phyloP scores from a whole-genome alignment of 2,888 invertebrate genomes.

The Macropis europaea region DNA sequence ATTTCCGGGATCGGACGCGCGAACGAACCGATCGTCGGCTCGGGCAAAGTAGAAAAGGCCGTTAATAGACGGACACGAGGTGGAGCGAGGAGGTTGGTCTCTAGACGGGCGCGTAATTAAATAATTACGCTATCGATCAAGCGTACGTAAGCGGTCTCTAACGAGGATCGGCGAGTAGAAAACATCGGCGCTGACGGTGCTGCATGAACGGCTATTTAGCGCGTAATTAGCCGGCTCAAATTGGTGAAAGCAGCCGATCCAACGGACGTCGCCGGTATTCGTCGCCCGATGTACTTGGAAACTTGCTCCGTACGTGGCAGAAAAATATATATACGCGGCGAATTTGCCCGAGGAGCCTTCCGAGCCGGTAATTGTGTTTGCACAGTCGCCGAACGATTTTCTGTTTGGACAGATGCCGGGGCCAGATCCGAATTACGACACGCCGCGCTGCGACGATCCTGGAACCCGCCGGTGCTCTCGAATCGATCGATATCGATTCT shows the following conservation, averaged over 20 bases:
- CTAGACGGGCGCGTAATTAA: conserved; percentile 34
- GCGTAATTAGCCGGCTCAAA: conserved; percentile 57
- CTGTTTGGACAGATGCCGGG: conserved; percentile 36
- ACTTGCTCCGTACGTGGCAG: conserved; percentile 29
- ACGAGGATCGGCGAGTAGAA: conserved; percentile 21
- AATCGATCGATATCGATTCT: no score
- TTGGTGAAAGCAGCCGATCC: conserved; percentile 42
- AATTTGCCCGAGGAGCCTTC: conserved; percentile 12
- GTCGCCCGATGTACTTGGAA: conserved; percentile 43
- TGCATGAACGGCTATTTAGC: conserved; percentile 43
- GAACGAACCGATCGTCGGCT: background rate
- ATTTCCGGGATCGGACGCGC: no score
- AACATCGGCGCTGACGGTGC: conserved; percentile 19
- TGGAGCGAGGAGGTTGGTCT: background rate
- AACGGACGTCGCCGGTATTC: conserved; percentile 22
- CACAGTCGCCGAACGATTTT: conserved; percentile 44
- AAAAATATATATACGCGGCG: conserved; percentile 33
- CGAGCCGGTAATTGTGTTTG: conserved; percentile 53
- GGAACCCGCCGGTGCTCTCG: no score
- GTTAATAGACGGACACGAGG: background rate
- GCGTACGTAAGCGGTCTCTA: conserved; percentile 24
- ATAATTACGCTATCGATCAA: conserved; percentile 54
- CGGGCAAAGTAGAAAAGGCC: conserved; percentile 2
- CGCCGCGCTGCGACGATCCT: no score
- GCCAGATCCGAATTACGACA: no score